Evolutionary conservation across 2,888 invertebrate genomes (phyloP).

Genomic region (Odontothrips loti): DNA sequence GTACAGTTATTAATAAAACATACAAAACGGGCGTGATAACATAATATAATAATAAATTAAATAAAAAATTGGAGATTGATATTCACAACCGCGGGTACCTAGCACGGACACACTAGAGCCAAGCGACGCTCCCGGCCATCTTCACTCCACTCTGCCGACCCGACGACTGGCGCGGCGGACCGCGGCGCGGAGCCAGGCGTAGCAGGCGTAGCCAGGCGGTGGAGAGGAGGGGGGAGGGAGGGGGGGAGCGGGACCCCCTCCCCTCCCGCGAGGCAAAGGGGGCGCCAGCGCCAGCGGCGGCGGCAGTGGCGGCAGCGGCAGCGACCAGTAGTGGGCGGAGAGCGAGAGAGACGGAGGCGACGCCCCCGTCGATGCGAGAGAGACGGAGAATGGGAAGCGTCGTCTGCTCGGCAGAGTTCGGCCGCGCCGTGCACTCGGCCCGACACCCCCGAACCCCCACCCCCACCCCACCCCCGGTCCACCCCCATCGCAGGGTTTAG

Average conservation of each 20-base stretch:
- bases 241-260: not conserved
- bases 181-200: not conserved
- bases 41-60: not conserved
- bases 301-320: not conserved
- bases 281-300: not conserved
- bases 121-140: slow-evolving; percentile 13
- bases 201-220: no score
- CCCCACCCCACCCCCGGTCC: not conserved
- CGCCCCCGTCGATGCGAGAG: not conserved
- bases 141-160: slow-evolving; percentile 4
- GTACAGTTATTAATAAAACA: not conserved
- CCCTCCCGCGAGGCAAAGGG: not conserved
- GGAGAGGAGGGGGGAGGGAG: no score
- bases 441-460: slow-evolving; percentile 1
- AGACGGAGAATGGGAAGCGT: not conserved
- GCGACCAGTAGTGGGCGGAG: slow-evolving; percentile 4
- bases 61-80: slow-evolving; percentile 14
- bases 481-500: not conserved
- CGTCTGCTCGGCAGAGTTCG: not conserved
- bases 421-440: not conserved
- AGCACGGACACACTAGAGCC: slow-evolving; percentile 23
- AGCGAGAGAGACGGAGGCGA: not conserved
- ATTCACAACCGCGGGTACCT: slow-evolving; percentile 13
- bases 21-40: slow-evolving; percentile 9
- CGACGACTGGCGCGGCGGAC: not conserved